A percentile compares a stretch with the other conserved stretches of the same genome.
phyloP scores from a whole-genome alignment of 2,113 vertebrate genomes.

The Rhea americana region DNA sequence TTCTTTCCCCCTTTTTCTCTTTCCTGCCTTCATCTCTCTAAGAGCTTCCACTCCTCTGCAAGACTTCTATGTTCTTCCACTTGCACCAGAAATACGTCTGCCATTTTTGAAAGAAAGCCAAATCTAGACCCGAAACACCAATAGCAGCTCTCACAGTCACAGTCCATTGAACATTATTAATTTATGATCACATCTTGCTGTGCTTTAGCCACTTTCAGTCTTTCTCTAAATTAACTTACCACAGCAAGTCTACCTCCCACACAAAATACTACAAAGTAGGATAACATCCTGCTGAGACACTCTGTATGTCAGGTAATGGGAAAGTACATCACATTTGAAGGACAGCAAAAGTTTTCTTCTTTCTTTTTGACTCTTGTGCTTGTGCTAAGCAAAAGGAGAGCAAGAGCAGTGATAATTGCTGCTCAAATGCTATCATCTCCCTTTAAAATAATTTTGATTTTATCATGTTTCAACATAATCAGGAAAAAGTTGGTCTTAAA shows the following conservation, averaged over 20 bases:
- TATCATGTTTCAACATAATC: not conserved
- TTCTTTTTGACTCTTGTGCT: not conserved
- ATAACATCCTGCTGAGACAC: constrained; percentile 52
- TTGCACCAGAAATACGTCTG: constrained; percentile 40
- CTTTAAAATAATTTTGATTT: not conserved
- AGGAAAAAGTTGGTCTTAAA: not conserved
- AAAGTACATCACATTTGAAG: not conserved
- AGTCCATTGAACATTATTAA: constrained; percentile 64
- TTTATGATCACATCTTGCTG: constrained; percentile 62
- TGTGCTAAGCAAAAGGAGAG: not conserved
- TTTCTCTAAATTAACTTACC: constrained; percentile 45
- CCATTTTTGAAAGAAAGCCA: constrained; percentile 40
- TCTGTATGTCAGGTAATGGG: not conserved
- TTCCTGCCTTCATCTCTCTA: not conserved
- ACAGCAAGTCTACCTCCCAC: constrained; percentile 28
- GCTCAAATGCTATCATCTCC: not conserved
- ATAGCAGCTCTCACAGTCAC: constrained; percentile 51
- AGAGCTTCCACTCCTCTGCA: not conserved
- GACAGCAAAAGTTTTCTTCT: not conserved
- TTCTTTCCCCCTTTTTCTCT: not conserved
- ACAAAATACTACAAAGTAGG: constrained; percentile 48
- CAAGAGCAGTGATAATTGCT: not conserved
- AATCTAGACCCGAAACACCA: constrained; percentile 59
- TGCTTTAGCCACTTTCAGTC: not conserved
- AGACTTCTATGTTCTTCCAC: constrained; percentile 1